Base-by-base conservation (phyloP, 2,797 vertebrate species). In the Crypturellus tataupa region DNA sequence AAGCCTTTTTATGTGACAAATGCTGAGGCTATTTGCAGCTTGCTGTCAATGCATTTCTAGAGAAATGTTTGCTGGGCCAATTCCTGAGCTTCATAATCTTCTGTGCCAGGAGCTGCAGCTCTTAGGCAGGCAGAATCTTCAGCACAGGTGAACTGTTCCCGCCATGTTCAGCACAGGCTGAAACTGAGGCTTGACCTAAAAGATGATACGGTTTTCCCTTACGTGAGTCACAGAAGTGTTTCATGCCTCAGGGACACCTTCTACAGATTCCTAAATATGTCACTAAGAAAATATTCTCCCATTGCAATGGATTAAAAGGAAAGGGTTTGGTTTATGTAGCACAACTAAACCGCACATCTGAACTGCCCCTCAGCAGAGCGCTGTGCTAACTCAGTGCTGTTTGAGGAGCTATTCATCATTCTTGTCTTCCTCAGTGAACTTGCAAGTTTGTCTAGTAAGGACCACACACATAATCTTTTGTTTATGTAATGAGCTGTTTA, bases 141-240 rank as follows among this genome's bases (percentile, higher is more conserved):
- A 4, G 56, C 0, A 0, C 1, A 12, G 53, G 63, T 7, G 37
- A 37, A 7, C 49, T 0, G 3, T 44, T 77, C 39, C 56, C 5
- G 31, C 39, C 16, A 2, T 6, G 1, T 53, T 39, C 47, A 55
- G 21, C 33, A 33, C 27, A 18, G 0, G 2, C 21, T 15, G 29
- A 47, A 80, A 1, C 27, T 13, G 8, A 20, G 47, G 15, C 46
- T 83, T 31, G 46, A 70, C 5, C 33, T 35, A 29, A 47, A 55
- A 31, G 35, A 24, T 35, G 31, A 4, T 29, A 3, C 2, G 46
- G 4, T 64, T 93, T 87, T 72, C 35, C 46, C 21, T 72, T 3
- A 0, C 56, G 37, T 14, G 27, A 47, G 16, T 23, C 33, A 35
- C 4, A 67, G 62, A 39, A 31, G 8, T 62, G 12, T 64, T 89